Evolutionary conservation across 2,113 vertebrate species (phyloP).

Genomic region (Thalassoma bifasciatum): DNA sequence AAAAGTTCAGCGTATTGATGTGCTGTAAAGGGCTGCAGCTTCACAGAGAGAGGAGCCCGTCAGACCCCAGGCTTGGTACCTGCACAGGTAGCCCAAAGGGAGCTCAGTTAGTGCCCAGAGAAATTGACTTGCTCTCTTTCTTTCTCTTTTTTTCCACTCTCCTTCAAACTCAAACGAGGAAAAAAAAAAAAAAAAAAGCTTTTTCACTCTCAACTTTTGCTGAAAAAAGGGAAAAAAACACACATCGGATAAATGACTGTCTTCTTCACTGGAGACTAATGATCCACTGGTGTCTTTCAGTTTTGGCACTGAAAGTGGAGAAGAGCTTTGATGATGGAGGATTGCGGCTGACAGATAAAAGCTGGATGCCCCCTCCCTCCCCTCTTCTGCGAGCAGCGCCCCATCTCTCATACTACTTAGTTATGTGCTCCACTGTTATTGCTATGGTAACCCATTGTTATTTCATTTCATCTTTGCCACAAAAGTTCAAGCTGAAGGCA

Average conservation of each 20-base stretch:
- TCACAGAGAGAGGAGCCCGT: constrained; percentile 64
- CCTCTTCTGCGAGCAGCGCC: constrained; percentile 30
- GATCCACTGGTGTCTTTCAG: constrained; percentile 70
- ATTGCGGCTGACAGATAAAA: constrained; percentile 70
- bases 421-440: constrained; percentile 66
- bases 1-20: constrained; percentile 78
- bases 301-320: constrained; percentile 67
- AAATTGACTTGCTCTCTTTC: constrained; percentile 54
- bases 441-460: constrained; percentile 78
- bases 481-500: constrained; percentile 63
- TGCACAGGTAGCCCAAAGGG: constrained; percentile 70
- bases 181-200: constrained; percentile 2
- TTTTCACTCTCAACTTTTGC: constrained; percentile 44
- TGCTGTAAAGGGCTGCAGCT: constrained; percentile 66
- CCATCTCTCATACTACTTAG: constrained; percentile 68
- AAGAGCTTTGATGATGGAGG: constrained; percentile 78
- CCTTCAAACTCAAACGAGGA: constrained; percentile 14
- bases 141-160: background rate
- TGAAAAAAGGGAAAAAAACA: constrained; percentile 22
- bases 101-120: constrained; percentile 42
- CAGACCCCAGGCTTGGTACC: constrained; percentile 65
- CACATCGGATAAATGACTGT: constrained; percentile 59
- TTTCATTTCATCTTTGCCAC: constrained; percentile 68
- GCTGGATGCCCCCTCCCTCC: constrained; percentile 26
- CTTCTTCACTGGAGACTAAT: constrained; percentile 75